Conservation (phyloP, 2,113 vertebrate species). For the Ceratotherium simum region DNA sequence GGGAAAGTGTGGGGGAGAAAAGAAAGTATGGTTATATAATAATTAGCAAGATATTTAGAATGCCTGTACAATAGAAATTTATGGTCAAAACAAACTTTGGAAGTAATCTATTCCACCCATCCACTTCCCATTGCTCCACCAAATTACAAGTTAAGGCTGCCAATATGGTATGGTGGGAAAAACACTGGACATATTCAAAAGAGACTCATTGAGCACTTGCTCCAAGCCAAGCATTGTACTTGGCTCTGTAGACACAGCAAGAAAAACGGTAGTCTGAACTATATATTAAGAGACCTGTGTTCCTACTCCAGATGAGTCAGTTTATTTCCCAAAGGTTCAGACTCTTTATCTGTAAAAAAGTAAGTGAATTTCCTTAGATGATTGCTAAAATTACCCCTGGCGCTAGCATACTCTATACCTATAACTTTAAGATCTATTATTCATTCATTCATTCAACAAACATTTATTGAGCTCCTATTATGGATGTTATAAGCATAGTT, state of each 20-base stretch:
- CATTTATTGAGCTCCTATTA: not conserved
- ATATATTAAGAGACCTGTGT: not conserved
- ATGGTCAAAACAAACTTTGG: not conserved
- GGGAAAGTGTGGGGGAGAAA: not conserved
- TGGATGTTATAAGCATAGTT: not conserved
- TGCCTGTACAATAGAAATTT: not conserved
- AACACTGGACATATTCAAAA: not conserved
- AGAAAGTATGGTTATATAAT: not conserved
- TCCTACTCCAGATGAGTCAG: not conserved
- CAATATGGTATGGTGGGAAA: not conserved
- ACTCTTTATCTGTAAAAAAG: not conserved
- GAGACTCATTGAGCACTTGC: not conserved
- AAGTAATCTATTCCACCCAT: not conserved
- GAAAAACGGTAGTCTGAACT: not conserved
- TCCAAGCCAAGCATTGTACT: not conserved
- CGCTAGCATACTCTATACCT: not conserved
- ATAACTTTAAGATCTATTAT: not conserved
- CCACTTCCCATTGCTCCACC: not conserved
- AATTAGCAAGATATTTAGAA: not conserved
- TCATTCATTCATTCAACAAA: conserved; percentile 6
- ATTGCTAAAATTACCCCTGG: not conserved
- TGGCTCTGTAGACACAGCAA: not conserved
- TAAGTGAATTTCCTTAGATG: not conserved
- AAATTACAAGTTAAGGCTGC: not conserved
- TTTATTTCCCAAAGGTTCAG: not conserved